Conservation (phyloP, 1,140 invertebrate species). For the Dufourea novaeangliae region DNA sequence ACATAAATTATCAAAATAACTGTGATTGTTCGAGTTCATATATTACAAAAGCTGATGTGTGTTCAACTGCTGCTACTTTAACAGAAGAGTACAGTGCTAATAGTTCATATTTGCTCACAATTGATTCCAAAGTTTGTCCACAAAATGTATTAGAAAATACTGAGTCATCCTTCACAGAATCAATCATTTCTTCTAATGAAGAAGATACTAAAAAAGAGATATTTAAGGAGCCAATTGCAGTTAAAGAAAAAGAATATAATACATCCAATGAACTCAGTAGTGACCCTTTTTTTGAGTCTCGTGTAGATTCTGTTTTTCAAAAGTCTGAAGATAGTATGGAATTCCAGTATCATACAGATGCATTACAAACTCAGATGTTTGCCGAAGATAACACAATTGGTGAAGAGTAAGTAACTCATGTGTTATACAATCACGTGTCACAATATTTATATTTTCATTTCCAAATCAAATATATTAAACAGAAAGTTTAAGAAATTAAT, state of each 20-base stretch:
- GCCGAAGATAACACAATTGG: not conserved
- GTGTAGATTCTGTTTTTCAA: not conserved
- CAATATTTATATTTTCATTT: too few relatives aligned
- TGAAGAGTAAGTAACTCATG: not conserved
- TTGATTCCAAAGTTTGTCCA: not conserved
- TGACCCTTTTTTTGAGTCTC: too few relatives aligned
- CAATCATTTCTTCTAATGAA: not conserved
- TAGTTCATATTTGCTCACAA: not conserved
- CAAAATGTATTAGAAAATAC: not conserved
- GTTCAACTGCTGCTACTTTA: not conserved
- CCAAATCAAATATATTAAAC: too few relatives aligned
- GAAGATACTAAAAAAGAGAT: not conserved
- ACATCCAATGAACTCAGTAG: not conserved
- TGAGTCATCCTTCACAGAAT: not conserved
- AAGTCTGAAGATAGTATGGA: not conserved
- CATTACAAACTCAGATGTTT: not conserved
- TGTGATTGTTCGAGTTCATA: not conserved
- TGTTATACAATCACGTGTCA: not conserved
- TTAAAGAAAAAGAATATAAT: not conserved
- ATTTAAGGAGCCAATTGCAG: not conserved
- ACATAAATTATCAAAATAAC: not conserved
- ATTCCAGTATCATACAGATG: not conserved
- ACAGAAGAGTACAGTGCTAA: not conserved
- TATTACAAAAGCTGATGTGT: not conserved
- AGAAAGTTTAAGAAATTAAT: too few relatives aligned